Evolutionary conservation across 1,140 invertebrate species (phyloP), one percentile per base, ranked within the genome.

Genomic region (Nebria ingens): DNA sequence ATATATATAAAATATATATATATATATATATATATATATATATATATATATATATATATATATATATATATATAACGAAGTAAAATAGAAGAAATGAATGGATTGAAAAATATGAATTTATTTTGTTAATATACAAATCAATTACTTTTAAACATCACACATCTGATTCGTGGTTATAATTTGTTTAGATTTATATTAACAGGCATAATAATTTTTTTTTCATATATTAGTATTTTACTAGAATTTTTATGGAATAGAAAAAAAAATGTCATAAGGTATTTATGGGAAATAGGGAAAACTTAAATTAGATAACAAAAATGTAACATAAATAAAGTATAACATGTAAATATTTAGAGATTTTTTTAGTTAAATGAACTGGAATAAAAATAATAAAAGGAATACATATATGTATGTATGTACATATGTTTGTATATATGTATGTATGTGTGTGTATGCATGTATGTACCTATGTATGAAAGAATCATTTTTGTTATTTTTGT

Each of bases 21-120:
- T n/a, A 34, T 34, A 34, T n/a, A 34, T 34, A 34, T 34, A 34
- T 34, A n/a, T n/a, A 34, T 34, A 34, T n/a, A 34, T 34, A 34
- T n/a, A 34, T 34, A 34, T n/a, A 34, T 34, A 34, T 6, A 34
- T n/a, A 34, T 9, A 6, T 34, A 34, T 34, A 34, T n/a, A 34
- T 34, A 34, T n/a, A 34, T 34, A 34, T n/a, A 34, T 34, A 34
- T 6, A 34, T 34, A 34, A 34, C 25, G n/a, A 9, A 34, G 6
- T 9, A 6, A 9, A 34, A 6, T 34, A 9, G n/a, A 34, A 34
- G 25, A 34, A 9, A 34, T 9, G n/a, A 34, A 34, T n/a, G n/a
- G n/a, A 9, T 34, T 34, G 6, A 34, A 34, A 34, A 9, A n/a
- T 34, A 34, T 9, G 6, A 34, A 9, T 34, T 34, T 34, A 6